Evolutionary conservation across 2,797 vertebrate genomes (phyloP), one percentile per base, ranked within the genome.

Genomic region (Pangasius macronema): DNA sequence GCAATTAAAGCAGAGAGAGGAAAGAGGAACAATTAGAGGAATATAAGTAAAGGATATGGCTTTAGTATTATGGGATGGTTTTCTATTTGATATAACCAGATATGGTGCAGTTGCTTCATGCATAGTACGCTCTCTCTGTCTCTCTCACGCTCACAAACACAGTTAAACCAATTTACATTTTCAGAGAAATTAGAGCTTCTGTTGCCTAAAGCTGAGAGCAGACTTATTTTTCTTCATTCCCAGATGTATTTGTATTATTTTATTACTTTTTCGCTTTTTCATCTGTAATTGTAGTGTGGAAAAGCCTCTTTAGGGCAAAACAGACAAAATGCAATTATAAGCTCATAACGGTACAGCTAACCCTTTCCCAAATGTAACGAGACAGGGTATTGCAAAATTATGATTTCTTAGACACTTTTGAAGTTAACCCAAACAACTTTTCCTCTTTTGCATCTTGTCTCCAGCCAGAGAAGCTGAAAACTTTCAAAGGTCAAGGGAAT

Each of bases 1-100:
- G 91, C 87, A 91, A 90, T 92, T 93, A 93, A 93, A 92, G 93
- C 92, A 91, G 86, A 89, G 90, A 93, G 89, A 92, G 42, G 92
- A 88, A 91, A 91, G 14, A 14, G 57, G 33, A 83, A n/a, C 65
- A 83, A 87, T 87, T 81, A 65, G 30, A 75, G 84, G 53, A 77
- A 85, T 83, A 36, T 55, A 80, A 82, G 83, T 79, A 84, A 81
- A n/a, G 85, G 84, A 89, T 83, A 80, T 82, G 84, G 85, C 53
- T 84, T 83, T 59, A 49, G 83, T 88, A 89, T 88, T 87, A 89
- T 88, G 83, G 85, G 88, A 84, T 89, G 80, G 76, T 87, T 82
- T 90, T 84, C 57, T 61, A 82, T 84, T 77, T 13, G 27, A 85
- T 79, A 77, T 86, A 70, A 90, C 84, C 86, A 87, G 81, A 77